Evolutionary conservation across 2,888 invertebrate genomes (phyloP).

Genomic region (Dryococelus australis): DNA sequence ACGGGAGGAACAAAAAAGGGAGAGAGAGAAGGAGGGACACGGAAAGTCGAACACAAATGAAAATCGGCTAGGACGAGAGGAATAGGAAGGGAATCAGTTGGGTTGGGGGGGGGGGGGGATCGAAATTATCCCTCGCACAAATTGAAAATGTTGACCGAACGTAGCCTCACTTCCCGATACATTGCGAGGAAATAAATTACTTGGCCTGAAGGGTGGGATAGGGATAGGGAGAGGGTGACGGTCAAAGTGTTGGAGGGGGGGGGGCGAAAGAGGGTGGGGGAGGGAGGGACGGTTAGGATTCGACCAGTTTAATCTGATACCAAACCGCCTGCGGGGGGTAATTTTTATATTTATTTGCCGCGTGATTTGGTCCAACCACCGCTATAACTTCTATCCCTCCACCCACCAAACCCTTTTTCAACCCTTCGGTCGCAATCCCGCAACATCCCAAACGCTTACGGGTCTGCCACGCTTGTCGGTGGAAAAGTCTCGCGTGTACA

Average conservation of each 20-base stretch:
- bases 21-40: no score
- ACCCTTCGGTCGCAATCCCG: no score
- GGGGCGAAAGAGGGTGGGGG: background rate
- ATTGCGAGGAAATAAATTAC: background rate
- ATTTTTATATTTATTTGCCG: constrained; percentile 13
- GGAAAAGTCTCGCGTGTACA: background rate
- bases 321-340: constrained; percentile 1
- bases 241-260: background rate
- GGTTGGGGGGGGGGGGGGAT: no score
- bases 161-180: background rate
- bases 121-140: background rate
- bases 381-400: background rate
- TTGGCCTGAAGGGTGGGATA: background rate
- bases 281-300: background rate
- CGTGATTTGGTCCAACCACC: background rate
- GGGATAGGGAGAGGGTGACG: background rate
- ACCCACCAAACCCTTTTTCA: no score
- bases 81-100: no score
- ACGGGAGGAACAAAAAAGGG: no score
- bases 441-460: background rate
- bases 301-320: constrained; percentile 10
- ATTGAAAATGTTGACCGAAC: background rate
- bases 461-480: background rate
- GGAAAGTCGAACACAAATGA: no score
- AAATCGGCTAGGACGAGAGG: no score